A percentile compares a stretch with the other conserved stretches of the same genome.
These are phyloP conservation scores for Sylvietta virens DNA, from an alignment of 2,113 vertebrate genomes.

Conservation along the genomic window DNA sequence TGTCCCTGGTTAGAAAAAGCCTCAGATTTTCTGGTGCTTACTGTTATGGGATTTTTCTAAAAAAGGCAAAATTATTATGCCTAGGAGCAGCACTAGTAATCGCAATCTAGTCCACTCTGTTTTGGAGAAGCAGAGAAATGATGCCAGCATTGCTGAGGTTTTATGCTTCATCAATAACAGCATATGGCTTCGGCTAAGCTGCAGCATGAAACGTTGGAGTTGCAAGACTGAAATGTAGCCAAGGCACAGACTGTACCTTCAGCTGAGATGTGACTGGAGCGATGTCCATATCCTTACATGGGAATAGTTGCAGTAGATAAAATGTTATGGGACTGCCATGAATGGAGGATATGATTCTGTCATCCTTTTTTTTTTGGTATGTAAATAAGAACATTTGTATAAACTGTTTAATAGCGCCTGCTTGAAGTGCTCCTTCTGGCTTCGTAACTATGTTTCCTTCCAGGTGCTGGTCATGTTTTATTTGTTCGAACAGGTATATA, in stretches of 20 bases:
- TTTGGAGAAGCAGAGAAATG: not conserved
- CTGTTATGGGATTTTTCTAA: not conserved
- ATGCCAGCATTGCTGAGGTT: not conserved
- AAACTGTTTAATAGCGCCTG: not conserved
- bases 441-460: not conserved
- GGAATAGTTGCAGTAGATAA: rapidly evolving
- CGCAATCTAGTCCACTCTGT: not conserved
- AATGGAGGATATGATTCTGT: not conserved
- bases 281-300: not conserved
- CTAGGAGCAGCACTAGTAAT: not conserved
- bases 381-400: not conserved
- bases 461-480: not conserved
- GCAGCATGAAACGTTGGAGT: not conserved
- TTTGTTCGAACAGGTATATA: not conserved
- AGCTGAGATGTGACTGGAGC: not conserved
- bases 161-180: not conserved
- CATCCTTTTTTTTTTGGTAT: not conserved
- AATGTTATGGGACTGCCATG: not conserved
- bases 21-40: not conserved
- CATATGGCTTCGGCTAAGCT: not conserved
- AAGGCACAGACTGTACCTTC: not conserved
- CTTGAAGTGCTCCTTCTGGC: not conserved
- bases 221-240: not conserved
- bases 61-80: not conserved
- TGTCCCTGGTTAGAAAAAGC: not conserved